Base-by-base conservation (phyloP, 1,140 invertebrate species). In the Agrypnia vestita region DNA sequence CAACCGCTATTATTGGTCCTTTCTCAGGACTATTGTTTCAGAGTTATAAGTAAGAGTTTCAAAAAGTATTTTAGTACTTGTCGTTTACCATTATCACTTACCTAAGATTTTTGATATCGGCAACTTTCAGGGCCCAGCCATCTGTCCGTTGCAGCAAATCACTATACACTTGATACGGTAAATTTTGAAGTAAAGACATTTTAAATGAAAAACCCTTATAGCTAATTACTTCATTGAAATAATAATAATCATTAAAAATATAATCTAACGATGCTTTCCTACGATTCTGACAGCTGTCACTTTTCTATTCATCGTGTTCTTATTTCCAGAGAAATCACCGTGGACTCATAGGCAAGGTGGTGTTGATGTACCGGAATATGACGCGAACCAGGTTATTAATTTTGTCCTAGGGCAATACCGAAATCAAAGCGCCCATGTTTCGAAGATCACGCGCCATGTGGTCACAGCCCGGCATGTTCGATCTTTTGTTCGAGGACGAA, bases 181-280 rank as follows among this genome's bases (percentile, higher is more conserved):
- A 61, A 49, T 47, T 71, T 76, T 79, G 71, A 25, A 82, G 64
- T 11, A 82, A 72, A 43, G 80, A 82, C 80, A 82, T 82, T 72
- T 73, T 62, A n/a, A 56, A 7, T 56, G 53, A 56, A 13, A 56
- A 9, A n/a, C 53, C n/a, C 4, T 17, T 10, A 17, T 6, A 56
- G 17, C 17, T 15, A 56, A 15, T 17, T 56, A n/a, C n/a, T 17
- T 8, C 53, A 56, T 56, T 56, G n/a, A n/a, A 56, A 8, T 56
- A 56, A n/a, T 53, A 55, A 59, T 59, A 19, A 59, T 59, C 17
- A 17, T 3, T 15, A 59, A 59, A 56, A 56, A 56, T 56, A 19
- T 17, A 13, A 56, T n/a, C 19, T 56, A 17, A 19, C 53, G n/a
- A 56, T 17, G 53, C 53, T 56, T 9, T 56, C 53, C 53, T 56